Percentiles rank a stretch among this genome's conserved stretches.
Conservation (phyloP, 1,140 invertebrate genomes). For the Dreissena polymorpha region DNA sequence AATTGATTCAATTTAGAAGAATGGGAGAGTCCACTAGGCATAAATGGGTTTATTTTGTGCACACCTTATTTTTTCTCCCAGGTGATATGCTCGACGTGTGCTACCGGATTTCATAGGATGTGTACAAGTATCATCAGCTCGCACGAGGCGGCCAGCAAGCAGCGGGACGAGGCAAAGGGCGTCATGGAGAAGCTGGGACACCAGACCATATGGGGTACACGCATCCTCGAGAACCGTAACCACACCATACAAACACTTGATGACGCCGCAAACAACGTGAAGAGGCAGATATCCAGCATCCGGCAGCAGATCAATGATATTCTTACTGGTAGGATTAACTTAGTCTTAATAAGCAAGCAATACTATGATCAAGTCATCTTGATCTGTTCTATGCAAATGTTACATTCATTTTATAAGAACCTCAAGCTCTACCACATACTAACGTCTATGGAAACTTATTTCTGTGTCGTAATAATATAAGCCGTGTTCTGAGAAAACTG, state of each 20-base stretch:
- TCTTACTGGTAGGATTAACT: constrained; percentile 7
- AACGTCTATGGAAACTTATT: too few species aligned
- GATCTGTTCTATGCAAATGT: too few species aligned
- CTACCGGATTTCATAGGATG: constrained; percentile 57
- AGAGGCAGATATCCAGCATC: constrained; percentile 57
- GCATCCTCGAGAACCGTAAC: constrained; percentile 58
- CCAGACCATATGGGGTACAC: constrained; percentile 54
- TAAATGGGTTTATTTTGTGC: too few species aligned
- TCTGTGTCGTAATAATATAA: too few species aligned
- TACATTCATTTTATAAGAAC: too few species aligned
- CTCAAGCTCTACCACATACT: too few species aligned
- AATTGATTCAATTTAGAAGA: too few species aligned
- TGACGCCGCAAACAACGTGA: constrained; percentile 53
- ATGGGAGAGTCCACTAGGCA: too few species aligned
- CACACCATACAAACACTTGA: constrained; percentile 49
- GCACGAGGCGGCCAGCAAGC: constrained; percentile 58
- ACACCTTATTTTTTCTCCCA: neutral
- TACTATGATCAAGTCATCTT: too few species aligned
- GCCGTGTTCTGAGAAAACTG: too few species aligned
- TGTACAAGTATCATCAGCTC: constrained; percentile 56
- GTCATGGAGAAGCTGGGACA: constrained; percentile 56
- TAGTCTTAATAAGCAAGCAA: too few species aligned
- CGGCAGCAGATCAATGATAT: constrained; percentile 59
- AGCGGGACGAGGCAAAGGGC: constrained; percentile 49
- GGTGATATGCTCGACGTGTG: constrained; percentile 57